Conservation (phyloP, 2,113 vertebrate species). For the Petrocephalus zakoni region DNA sequence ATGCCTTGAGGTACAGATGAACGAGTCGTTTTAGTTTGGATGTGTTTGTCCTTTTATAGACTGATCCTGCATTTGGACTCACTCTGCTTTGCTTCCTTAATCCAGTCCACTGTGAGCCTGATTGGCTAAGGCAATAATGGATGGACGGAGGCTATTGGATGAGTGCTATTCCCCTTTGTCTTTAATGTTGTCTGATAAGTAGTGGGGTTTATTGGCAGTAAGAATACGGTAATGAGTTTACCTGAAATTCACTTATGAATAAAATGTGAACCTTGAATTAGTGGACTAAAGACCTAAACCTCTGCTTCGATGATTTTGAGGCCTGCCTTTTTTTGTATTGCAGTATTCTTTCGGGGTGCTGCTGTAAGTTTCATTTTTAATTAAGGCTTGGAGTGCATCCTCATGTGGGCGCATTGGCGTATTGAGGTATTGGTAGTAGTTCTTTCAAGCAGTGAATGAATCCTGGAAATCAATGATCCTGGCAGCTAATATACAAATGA, state of each 20-base stretch:
- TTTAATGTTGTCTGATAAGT: conserved; percentile 4
- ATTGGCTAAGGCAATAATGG: neutral
- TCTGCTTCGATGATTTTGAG: neutral
- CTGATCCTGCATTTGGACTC: neutral
- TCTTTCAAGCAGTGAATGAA: conserved; percentile 16
- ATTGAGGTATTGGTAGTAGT: neutral
- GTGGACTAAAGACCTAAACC: neutral
- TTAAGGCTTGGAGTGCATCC: conserved; percentile 12
- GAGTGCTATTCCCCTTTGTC: neutral
- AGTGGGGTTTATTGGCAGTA: neutral
- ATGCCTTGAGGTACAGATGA: neutral
- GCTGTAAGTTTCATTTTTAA: neutral
- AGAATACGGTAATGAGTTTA: neutral
- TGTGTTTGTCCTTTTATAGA: neutral
- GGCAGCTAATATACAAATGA: neutral
- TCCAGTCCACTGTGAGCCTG: neutral
- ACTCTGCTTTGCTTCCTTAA: neutral
- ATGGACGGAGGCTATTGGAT: neutral
- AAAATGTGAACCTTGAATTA: neutral
- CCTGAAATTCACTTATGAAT: neutral
- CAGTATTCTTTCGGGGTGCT: conserved; percentile 14
- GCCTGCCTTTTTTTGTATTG: neutral
- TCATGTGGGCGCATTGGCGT: neutral
- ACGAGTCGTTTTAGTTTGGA: neutral
- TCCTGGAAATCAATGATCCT: conserved; percentile 11